A percentile compares a stretch with the other conserved stretches of the same genome.
Conservation (phyloP, 2,797 vertebrate species). For the Rhincodon typus region DNA sequence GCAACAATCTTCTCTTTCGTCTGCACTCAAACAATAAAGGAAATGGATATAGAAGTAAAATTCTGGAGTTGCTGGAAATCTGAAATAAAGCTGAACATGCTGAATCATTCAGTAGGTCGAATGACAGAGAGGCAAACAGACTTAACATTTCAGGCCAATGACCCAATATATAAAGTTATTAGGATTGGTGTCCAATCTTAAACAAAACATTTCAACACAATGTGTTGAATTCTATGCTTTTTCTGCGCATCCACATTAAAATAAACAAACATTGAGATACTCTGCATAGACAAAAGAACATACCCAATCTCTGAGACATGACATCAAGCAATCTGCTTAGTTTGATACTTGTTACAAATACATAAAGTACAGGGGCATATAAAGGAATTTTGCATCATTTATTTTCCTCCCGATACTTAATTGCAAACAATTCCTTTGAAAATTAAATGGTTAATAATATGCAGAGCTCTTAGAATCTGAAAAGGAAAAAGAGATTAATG, state of each 20-base stretch:
- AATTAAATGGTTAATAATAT: not conserved
- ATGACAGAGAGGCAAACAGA: not conserved
- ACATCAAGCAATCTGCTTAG: not conserved
- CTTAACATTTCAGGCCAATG: not conserved
- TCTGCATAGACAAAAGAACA: not conserved
- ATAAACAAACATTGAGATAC: not conserved
- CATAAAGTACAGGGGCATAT: no score
- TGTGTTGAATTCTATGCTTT: not conserved
- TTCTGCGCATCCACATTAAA: not conserved
- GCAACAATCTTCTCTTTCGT: not conserved
- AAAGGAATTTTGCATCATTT: not conserved
- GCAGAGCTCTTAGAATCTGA: not conserved
- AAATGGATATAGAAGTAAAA: not conserved
- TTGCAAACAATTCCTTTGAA: not conserved
- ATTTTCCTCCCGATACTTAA: not conserved
- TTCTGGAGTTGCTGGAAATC: not conserved
- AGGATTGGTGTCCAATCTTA: not conserved
- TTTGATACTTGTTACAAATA: not conserved
- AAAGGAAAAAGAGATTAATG: not conserved
- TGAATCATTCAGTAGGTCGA: not conserved
- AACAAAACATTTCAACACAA: not conserved
- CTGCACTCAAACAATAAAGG: not conserved
- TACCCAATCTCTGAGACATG: not conserved
- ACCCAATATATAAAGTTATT: not conserved
- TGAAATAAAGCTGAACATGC: not conserved